These are phyloP conservation scores for Hermatobates lingyangjiaoensis DNA, from an alignment of 1,140 invertebrate species.

Conservation along the genomic window DNA sequence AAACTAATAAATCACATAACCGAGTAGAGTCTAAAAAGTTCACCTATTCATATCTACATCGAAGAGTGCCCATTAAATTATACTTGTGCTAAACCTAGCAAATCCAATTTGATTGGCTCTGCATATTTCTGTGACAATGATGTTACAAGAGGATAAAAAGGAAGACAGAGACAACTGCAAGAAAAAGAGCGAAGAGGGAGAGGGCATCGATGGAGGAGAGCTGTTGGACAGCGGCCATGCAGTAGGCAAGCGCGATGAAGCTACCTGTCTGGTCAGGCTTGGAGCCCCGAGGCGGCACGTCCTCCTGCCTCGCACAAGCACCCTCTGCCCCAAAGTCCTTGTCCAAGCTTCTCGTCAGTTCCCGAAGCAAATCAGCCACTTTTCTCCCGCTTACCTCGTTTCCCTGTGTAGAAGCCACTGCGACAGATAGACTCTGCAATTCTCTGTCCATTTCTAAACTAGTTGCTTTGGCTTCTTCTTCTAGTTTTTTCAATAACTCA, in stretches of 20 bases:
- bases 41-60: no score
- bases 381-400: slow-evolving; percentile 4
- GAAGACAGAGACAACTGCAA: slow-evolving; percentile 45
- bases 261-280: slow-evolving; percentile 26
- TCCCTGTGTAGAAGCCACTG: no score
- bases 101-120: no score
- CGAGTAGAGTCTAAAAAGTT: no score
- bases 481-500: slow-evolving; percentile 7
- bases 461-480: slow-evolving; percentile 10
- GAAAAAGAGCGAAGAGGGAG: slow-evolving; percentile 41
- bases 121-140: no score
- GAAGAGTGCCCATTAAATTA: no score
- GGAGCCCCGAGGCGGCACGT: background rate
- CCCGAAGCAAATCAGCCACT: slow-evolving; percentile 15
- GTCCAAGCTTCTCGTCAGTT: slow-evolving; percentile 15
- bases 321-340: slow-evolving; percentile 11
- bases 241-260: slow-evolving; percentile 40
- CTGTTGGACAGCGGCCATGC: slow-evolving; percentile 39
- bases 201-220: slow-evolving; percentile 40
- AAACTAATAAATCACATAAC: no score
- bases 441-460: slow-evolving; percentile 17
- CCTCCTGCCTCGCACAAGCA: background rate
- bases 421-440: slow-evolving; percentile 9
- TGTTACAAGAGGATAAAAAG: slow-evolving; percentile 10
- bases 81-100: no score